A percentile compares a stretch with the other conserved stretches of the same genome.
phyloP scores from a whole-genome alignment of 1,140 invertebrate genomes.

The Copidosoma floridanum region DNA sequence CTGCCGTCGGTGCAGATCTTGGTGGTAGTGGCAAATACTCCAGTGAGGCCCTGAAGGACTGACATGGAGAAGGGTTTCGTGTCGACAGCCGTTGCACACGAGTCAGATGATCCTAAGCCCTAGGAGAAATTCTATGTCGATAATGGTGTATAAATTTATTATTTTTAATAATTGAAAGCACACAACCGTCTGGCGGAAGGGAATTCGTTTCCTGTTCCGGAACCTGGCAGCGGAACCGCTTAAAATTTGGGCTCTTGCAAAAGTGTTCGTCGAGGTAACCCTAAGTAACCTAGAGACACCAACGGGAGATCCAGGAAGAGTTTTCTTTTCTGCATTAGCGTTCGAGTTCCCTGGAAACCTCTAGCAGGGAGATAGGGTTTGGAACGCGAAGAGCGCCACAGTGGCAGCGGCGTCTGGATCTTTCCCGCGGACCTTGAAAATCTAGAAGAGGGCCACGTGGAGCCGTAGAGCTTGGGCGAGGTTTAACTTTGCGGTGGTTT shows the following conservation, averaged over 20 bases:
- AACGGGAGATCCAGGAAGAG: conserved; percentile 70
- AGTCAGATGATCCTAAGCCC: conserved; percentile 81
- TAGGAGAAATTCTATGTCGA: conserved; percentile 45
- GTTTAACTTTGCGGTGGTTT: conserved; percentile 79
- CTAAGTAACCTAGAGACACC: conserved; percentile 66
- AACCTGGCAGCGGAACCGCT: conserved; percentile 67
- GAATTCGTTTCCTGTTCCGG: conserved; percentile 73
- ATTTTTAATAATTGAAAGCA: too few relatives aligned
- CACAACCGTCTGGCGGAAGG: conserved; percentile 64
- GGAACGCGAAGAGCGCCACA: conserved; percentile 69
- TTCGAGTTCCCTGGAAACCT: conserved; percentile 71
- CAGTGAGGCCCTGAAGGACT: conserved; percentile 77
- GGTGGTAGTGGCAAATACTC: conserved; percentile 83
- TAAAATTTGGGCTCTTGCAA: conserved; percentile 26
- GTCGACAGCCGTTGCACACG: conserved; percentile 84
- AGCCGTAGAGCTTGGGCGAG: conserved; percentile 68
- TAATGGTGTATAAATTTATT: conserved; percentile 20
- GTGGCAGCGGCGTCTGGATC: conserved; percentile 67
- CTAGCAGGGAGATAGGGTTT: conserved; percentile 69
- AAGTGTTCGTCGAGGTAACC: conserved; percentile 56
- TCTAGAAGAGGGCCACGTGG: conserved; percentile 69
- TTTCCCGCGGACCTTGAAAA: conserved; percentile 73
- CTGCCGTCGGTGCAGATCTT: conserved; percentile 79
- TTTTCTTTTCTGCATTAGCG: conserved; percentile 77
- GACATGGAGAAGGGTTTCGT: conserved; percentile 85